phyloP scores from a whole-genome alignment of 2,113 vertebrate genomes.

The Takifugu bimaculatus region DNA sequence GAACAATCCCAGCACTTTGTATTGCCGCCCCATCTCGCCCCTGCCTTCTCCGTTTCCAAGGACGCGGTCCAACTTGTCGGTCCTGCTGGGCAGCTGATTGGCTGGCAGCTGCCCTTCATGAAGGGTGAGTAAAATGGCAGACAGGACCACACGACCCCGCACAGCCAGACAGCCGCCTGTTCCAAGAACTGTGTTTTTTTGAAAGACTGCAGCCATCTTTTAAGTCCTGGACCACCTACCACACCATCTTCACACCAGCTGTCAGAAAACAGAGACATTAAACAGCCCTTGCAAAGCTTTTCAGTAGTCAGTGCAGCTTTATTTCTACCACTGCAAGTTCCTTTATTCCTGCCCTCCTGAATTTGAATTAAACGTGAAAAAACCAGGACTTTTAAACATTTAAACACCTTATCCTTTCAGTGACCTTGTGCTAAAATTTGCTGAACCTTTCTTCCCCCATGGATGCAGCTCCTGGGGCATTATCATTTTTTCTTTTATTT shows the following conservation, averaged over 20 bases:
- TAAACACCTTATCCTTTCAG: no score
- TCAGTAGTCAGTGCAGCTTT: not conserved
- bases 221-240: not conserved
- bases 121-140: constrained; percentile 41
- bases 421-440: no score
- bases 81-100: constrained; percentile 52
- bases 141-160: constrained; percentile 13
- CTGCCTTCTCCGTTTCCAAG: constrained; percentile 35
- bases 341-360: no score
- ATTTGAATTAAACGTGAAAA: no score
- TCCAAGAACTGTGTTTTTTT: constrained; percentile 1
- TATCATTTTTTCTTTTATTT: no score
- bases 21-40: not conserved
- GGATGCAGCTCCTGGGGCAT: no score
- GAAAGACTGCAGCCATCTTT: constrained; percentile 8
- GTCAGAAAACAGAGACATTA: not conserved
- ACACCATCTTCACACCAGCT: not conserved
- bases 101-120: constrained; percentile 34
- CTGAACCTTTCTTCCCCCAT: no score
- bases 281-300: not conserved
- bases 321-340: no score
- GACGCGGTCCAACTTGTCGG: constrained; percentile 25
- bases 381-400: no score
- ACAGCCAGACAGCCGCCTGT: constrained; percentile 35
- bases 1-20: not conserved